Evolutionary conservation across 2,113 vertebrate species (phyloP).

Genomic region (Petaurus breviceps): DNA sequence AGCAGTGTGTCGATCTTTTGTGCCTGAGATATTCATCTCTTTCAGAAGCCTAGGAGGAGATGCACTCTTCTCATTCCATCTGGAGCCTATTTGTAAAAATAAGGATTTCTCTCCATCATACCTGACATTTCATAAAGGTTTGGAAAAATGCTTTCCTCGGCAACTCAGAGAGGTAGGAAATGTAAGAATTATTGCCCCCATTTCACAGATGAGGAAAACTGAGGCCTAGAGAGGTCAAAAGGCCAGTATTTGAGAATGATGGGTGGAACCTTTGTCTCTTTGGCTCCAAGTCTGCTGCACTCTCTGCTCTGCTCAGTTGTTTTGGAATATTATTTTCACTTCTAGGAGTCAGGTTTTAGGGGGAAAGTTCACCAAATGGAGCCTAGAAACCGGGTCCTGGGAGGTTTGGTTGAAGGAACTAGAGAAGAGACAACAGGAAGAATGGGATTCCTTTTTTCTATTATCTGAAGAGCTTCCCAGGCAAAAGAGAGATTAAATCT

Average conservation of each 20-base stretch:
- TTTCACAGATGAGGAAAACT: neutral
- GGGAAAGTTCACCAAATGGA: neutral
- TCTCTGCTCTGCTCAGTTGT: neutral
- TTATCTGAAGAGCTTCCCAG: neutral
- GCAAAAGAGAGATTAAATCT: neutral
- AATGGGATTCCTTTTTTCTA: neutral
- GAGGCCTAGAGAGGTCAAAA: neutral
- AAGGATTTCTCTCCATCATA: too few relatives aligned
- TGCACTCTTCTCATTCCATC: neutral
- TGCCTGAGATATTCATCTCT: conserved; percentile 8
- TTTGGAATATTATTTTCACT: neutral
- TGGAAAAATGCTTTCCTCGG: neutral
- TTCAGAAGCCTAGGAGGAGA: conserved; percentile 24
- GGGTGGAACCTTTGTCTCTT: neutral
- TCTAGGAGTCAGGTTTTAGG: neutral
- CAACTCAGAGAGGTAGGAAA: neutral
- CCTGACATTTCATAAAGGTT: neutral
- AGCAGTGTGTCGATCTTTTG: neutral
- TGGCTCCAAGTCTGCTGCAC: neutral
- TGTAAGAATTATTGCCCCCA: neutral
- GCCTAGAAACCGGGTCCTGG: neutral
- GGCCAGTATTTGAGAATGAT: neutral
- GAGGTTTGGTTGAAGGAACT: neutral
- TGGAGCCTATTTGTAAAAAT: neutral
- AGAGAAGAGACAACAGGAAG: neutral